Evolutionary conservation across 2,113 vertebrate genomes (phyloP).

Genomic region (Engystomops pustulosus): DNA sequence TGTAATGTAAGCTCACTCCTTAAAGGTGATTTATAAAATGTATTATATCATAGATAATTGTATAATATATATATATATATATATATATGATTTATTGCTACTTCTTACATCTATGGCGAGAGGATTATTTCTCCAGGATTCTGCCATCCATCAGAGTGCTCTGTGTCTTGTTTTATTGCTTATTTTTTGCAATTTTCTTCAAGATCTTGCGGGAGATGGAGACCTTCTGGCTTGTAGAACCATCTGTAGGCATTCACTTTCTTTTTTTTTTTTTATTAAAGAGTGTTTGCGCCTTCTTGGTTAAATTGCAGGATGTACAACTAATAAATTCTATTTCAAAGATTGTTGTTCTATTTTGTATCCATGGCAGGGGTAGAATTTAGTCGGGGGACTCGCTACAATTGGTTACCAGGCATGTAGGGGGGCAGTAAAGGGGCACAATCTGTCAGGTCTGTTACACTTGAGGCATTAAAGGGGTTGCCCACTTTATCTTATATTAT

Average conservation of each 20-base stretch:
- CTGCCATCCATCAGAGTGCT: constrained; percentile 2
- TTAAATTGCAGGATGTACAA: constrained; percentile 25
- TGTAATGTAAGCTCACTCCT: constrained; percentile 48
- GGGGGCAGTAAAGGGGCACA: no score
- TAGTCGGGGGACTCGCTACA: no score
- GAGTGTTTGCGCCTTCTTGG: constrained; percentile 6
- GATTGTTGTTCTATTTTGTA: background rate
- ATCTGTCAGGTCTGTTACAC: no score
- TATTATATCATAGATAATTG: constrained; percentile 51
- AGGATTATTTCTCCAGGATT: background rate
- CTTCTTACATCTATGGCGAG: background rate
- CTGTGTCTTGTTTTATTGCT: constrained; percentile 4
- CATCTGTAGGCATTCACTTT: background rate
- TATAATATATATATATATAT: constrained; percentile 39
- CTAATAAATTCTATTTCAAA: constrained; percentile 45
- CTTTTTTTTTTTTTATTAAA: background rate
- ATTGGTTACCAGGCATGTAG: no score
- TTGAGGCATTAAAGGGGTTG: no score
- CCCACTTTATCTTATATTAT: no score
- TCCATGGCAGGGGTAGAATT: background rate
- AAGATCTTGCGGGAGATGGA: background rate
- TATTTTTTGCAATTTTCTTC: constrained; percentile 6
- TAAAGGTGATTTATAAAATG: constrained; percentile 50
- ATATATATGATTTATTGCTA: constrained; percentile 7
- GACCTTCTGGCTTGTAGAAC: constrained; percentile 25